Base-by-base conservation (phyloP, 2,113 vertebrate genomes). In the Megalops atlanticus region DNA sequence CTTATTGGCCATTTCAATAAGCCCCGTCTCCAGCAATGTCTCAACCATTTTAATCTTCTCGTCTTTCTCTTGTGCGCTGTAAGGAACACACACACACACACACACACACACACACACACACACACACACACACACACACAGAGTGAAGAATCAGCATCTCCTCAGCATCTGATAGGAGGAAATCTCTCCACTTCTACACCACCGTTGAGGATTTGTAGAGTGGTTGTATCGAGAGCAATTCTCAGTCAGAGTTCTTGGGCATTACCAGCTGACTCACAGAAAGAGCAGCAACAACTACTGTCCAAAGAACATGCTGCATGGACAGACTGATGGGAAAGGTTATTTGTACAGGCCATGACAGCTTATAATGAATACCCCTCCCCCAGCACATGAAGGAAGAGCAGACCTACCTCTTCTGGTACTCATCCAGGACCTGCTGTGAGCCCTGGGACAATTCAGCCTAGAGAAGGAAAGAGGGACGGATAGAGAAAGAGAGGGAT, bases 1-100 rank as follows among this genome's bases (percentile, higher is more conserved):
- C 86, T 97, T 99, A 86, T 97, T 98, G 82, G 97, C 97, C 92
- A 99, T 93, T 89, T 99, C 93, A 84, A 99, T 99, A 78, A 99
- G 93, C 76, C 97, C 96, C 81, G 96, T 90, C 88, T 99, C 96
- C 82, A 99, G 93, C 80, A 99, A 92, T 81, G 91, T 93, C 90
- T 99, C 97, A 38, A 98, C 95, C 0, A 96, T 98, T 92, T 95
- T 98, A 84, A 99, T 94, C 89, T 97, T 99, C 77, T 98, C 97
- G 78, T 98, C 97, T 70, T 93, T 96, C 85, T 98, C 96, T 84
- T 93, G 93, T 87, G 90, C 88, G 85, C 98, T 94, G 79, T 92
- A 72, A 41, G 41, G 58, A 77, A 69, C 84, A 78, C 68, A 86
- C 49, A 73, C 83, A 83, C 64, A 83, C 54, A 78, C 52, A 54